A percentile compares a stretch with the other conserved stretches of the same genome.
These are phyloP conservation scores for Cylloceria caligata DNA, from an alignment of 2,888 invertebrate genomes.

Conservation along the genomic window DNA sequence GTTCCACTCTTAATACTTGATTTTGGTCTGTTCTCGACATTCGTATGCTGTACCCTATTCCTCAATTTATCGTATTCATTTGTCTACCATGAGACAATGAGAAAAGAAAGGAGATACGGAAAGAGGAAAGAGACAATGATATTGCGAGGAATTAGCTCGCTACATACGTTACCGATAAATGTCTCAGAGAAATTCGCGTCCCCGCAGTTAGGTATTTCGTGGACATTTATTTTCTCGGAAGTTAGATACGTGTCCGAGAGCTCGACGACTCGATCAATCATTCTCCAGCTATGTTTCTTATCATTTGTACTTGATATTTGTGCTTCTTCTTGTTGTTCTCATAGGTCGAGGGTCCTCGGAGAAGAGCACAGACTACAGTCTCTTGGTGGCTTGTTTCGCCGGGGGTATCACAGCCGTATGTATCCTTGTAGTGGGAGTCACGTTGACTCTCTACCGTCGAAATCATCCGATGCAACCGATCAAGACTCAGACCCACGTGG, in stretches of 20 bases:
- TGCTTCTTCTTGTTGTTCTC: slow-evolving; percentile 17
- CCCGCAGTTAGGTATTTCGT: slow-evolving; percentile 3
- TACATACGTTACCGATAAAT: slow-evolving; percentile 43
- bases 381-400: slow-evolving; percentile 81
- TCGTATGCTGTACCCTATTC: slow-evolving; percentile 42
- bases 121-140: slow-evolving; percentile 17
- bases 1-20: slow-evolving; percentile 58
- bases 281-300: background rate
- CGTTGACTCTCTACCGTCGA: slow-evolving; percentile 80
- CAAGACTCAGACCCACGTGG: slow-evolving; percentile 75
- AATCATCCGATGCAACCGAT: slow-evolving; percentile 74
- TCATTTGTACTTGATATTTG: slow-evolving; percentile 22
- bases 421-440: slow-evolving; percentile 80
- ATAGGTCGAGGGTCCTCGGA: slow-evolving; percentile 79
- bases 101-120: slow-evolving; percentile 10
- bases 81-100: slow-evolving; percentile 2
- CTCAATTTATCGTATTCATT: background rate
- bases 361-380: slow-evolving; percentile 78
- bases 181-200: slow-evolving; percentile 29
- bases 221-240: slow-evolving; percentile 18
- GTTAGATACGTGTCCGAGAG: slow-evolving; percentile 10
- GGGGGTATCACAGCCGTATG: slow-evolving; percentile 81
- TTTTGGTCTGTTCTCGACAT: slow-evolving; percentile 33
- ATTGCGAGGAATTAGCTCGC: slow-evolving; percentile 48
- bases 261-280: background rate